These are phyloP conservation scores for Rhinophrynus dorsalis DNA, from an alignment of 2,797 vertebrate species.

Conservation along the genomic window DNA sequence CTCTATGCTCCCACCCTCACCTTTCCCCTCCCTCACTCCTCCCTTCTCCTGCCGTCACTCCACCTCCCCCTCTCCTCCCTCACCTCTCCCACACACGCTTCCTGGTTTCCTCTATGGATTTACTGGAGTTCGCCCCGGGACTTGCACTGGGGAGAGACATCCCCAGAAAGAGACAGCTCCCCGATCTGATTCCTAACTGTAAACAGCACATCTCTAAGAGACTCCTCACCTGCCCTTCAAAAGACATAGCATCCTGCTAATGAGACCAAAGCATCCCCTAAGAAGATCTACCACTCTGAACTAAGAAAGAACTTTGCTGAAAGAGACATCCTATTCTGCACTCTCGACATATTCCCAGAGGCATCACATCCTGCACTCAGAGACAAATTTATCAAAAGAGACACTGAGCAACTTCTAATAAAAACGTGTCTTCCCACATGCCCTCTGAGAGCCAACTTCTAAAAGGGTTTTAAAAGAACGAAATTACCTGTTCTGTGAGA, in stretches of 20 bases:
- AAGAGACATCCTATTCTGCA: too few relatives aligned
- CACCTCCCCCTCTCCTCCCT: neutral
- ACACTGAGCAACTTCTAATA: too few relatives aligned
- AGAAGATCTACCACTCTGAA: too few relatives aligned
- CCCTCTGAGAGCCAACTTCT: too few relatives aligned
- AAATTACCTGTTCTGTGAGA: neutral
- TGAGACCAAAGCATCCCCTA: too few relatives aligned
- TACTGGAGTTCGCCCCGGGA: neutral
- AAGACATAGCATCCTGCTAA: too few relatives aligned
- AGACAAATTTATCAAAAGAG: neutral
- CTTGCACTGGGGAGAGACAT: neutral
- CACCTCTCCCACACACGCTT: neutral
- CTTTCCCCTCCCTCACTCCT: neutral
- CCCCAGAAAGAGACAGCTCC: neutral
- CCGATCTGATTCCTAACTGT: too few relatives aligned
- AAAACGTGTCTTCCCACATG: too few relatives aligned
- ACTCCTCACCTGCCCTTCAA: too few relatives aligned
- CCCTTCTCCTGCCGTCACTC: neutral
- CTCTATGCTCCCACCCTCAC: neutral
- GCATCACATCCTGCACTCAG: constrained; percentile 3
- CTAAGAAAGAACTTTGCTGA: too few relatives aligned
- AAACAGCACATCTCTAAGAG: too few relatives aligned
- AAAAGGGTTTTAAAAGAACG: too few relatives aligned
- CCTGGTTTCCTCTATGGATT: neutral
- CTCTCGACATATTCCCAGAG: neutral